A percentile compares a stretch with the other conserved stretches of the same genome.
These are phyloP conservation scores for Acronicta alni DNA, from an alignment of 2,888 invertebrate species.

Conservation along the genomic window DNA sequence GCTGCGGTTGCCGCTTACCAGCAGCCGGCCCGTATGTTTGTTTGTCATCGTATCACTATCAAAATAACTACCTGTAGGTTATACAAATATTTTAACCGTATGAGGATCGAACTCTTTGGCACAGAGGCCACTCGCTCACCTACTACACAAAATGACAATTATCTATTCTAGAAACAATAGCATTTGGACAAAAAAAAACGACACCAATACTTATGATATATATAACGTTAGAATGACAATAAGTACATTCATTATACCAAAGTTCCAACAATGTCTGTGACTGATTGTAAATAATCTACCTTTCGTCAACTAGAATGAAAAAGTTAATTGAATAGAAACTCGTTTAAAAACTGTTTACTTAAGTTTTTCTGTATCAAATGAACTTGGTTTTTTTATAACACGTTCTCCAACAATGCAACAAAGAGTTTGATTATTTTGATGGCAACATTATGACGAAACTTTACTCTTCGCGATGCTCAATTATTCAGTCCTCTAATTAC, in stretches of 20 bases:
- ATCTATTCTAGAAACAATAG: too few species aligned
- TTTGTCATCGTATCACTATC: too few species aligned
- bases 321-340: constrained; percentile 29
- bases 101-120: too few species aligned
- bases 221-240: constrained; percentile 2
- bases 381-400: not conserved
- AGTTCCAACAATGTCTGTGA: constrained; percentile 19
- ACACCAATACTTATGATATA: constrained; percentile 1
- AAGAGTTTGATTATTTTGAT: constrained; percentile 1
- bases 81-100: too few species aligned
- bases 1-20: too few species aligned
- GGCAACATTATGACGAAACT: not conserved
- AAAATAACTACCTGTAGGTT: too few species aligned
- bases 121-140: too few species aligned
- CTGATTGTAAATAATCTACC: constrained; percentile 9
- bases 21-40: too few species aligned
- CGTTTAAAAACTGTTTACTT: constrained; percentile 20
- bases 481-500: too few species aligned
- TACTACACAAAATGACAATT: too few species aligned
- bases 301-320: constrained; percentile 23
- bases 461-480: too few species aligned
- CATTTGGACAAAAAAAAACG: not conserved
- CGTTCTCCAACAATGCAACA: not conserved
- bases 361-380: constrained; percentile 10
- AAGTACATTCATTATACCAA: constrained; percentile 1